Conservation (phyloP, 2,113 vertebrate species). For the Malurus alboscapulatus region DNA sequence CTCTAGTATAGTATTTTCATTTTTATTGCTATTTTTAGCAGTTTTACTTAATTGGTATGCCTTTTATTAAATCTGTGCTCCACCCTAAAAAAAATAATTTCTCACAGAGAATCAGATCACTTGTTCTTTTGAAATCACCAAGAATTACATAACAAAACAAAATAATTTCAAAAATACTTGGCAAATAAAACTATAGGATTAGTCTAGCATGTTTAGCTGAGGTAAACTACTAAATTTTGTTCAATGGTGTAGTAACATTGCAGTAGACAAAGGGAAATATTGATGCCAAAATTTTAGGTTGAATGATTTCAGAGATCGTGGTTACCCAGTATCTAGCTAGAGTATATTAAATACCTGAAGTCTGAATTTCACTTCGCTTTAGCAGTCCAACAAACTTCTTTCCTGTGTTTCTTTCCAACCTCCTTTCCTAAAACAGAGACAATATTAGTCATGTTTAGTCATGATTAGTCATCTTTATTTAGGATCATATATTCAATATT, state of each 20-base stretch:
- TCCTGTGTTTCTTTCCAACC: not conserved
- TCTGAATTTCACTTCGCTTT: not conserved
- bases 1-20: not conserved
- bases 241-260: no score
- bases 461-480: not conserved
- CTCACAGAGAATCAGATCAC: not conserved
- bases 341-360: not conserved
- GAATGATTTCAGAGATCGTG: not conserved
- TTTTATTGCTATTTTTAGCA: not conserved
- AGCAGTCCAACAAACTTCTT: not conserved
- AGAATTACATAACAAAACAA: not conserved
- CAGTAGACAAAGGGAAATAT: not conserved
- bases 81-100: not conserved
- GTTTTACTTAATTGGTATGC: not conserved
- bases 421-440: not conserved
- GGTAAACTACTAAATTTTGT: not conserved
- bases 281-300: not conserved
- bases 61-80: not conserved
- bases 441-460: not conserved
- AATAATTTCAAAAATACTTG: not conserved
- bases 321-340: not conserved
- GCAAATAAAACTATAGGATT: not conserved
- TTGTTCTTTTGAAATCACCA: not conserved
- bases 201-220: not conserved
- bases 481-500: not conserved